phyloP scores from a whole-genome alignment of 2,888 invertebrate genomes.

The Aphodius sticticus region DNA sequence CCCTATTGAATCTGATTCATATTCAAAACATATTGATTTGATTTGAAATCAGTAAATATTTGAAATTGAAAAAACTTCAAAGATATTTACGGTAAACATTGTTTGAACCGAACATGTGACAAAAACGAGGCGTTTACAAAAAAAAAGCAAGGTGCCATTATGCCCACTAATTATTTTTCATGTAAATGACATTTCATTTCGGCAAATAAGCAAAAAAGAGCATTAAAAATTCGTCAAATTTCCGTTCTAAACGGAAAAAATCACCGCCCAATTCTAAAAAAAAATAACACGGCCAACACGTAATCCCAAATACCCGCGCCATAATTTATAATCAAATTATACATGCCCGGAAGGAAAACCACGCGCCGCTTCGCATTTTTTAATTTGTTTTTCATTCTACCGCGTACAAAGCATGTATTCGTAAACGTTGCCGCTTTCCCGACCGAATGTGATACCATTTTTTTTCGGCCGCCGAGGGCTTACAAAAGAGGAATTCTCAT shows the following conservation, averaged over 20 bases:
- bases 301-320: background rate
- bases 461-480: background rate
- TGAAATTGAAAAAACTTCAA: too few species aligned
- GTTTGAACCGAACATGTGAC: too few species aligned
- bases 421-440: background rate
- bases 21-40: too few species aligned
- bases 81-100: too few species aligned
- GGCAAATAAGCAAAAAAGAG: too few species aligned
- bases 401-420: background rate
- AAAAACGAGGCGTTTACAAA: too few species aligned
- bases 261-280: background rate
- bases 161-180: too few species aligned
- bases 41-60: too few species aligned
- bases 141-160: too few species aligned
- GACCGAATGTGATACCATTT: background rate
- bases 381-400: background rate
- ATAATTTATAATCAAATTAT: constrained; percentile 4
- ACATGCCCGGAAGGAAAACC: background rate
- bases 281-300: background rate
- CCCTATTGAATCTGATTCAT: too few species aligned
- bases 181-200: too few species aligned
- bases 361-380: background rate
- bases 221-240: too few species aligned
- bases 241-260: background rate
- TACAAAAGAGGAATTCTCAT: background rate